phyloP scores from a whole-genome alignment of 2,113 vertebrate species.

The Tauraco erythrolophus region DNA sequence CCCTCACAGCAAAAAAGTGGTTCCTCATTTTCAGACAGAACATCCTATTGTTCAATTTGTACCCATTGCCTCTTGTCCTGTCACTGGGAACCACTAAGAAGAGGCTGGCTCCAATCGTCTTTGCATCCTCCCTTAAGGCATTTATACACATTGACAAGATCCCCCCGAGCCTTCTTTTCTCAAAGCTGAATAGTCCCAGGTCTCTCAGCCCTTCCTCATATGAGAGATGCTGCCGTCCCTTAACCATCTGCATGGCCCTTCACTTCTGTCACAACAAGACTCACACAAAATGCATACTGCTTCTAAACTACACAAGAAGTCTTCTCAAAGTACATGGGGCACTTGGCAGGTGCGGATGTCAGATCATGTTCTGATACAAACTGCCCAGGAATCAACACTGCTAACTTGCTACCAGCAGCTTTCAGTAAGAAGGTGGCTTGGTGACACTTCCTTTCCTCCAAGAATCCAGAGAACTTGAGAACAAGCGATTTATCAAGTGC shows the following conservation, averaged over 20 bases:
- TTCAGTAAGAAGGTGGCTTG: not conserved
- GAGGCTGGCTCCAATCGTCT: not conserved
- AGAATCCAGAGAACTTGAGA: not conserved
- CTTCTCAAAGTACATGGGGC: not conserved
- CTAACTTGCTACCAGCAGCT: not conserved
- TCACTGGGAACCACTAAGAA: not conserved
- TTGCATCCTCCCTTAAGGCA: not conserved
- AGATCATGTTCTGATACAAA: not conserved
- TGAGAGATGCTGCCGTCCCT: not conserved
- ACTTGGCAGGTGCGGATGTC: not conserved
- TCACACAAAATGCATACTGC: not conserved
- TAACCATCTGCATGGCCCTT: not conserved
- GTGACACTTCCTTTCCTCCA: not conserved
- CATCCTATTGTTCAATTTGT: not conserved
- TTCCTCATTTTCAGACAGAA: not conserved
- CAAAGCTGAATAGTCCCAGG: not conserved
- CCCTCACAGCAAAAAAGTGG: not conserved
- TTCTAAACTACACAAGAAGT: not conserved
- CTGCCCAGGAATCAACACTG: not conserved
- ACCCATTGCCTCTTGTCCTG: not conserved
- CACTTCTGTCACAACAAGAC: not conserved
- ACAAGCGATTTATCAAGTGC: not conserved
- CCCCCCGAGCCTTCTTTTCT: not conserved
- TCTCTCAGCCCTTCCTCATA: not conserved
- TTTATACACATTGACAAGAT: not conserved